A percentile compares a stretch with the other conserved stretches of the same genome.
These are phyloP conservation scores for Steatornis caripensis DNA, from an alignment of 2,113 vertebrate species.

Conservation along the genomic window DNA sequence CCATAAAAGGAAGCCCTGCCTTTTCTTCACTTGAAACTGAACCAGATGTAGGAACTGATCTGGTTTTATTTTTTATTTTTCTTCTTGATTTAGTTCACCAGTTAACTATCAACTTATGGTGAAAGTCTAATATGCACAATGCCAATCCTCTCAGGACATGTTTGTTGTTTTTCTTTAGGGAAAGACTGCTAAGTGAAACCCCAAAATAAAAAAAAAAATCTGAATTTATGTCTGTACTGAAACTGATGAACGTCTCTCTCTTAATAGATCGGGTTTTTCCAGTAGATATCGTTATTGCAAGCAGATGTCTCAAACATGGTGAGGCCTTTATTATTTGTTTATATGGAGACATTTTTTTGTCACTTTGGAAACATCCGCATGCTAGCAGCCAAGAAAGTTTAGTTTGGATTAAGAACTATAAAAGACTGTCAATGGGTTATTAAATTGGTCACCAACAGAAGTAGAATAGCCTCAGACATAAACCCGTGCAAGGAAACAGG, in stretches of 20 bases:
- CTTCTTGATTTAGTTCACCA: neutral
- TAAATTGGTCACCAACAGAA: neutral
- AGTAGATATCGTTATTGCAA: neutral
- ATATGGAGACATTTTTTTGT: neutral
- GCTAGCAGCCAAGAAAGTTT: neutral
- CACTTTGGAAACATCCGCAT: neutral
- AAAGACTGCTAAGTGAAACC: neutral
- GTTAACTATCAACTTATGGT: neutral
- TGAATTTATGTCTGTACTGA: neutral
- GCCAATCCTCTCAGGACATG: neutral
- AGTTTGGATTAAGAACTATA: neutral
- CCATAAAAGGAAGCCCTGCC: neutral
- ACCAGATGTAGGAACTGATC: neutral
- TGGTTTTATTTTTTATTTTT: neutral
- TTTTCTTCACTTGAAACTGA: neutral
- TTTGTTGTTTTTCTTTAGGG: neutral
- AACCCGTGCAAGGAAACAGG: neutral
- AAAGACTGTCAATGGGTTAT: neutral
- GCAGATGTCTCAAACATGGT: neutral
- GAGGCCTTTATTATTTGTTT: neutral
- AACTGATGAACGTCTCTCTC: neutral
- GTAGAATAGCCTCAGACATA: neutral
- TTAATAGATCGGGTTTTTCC: neutral
- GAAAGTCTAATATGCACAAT: neutral
- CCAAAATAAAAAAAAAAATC: neutral